Evolutionary conservation across 2,797 vertebrate species (phyloP).

Genomic region (Poeciliopsis gracilis): DNA sequence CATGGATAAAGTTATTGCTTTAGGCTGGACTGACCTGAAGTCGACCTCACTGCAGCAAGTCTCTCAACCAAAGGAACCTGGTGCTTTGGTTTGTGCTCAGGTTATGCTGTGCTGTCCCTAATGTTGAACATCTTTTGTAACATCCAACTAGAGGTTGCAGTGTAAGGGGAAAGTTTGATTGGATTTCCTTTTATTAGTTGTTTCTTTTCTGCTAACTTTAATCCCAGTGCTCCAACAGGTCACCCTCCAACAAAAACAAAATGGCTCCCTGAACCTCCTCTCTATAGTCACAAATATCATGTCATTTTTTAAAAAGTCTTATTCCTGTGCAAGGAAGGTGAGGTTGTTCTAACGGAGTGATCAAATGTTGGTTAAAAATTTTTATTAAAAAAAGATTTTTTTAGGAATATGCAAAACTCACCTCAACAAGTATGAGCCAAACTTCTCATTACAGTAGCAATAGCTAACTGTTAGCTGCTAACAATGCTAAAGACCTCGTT

Average conservation of each 20-base stretch:
- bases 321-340: neutral
- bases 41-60: neutral
- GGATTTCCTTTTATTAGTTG: neutral
- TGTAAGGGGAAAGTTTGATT: neutral
- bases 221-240: neutral
- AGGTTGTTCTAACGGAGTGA: neutral
- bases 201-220: neutral
- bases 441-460: too few species aligned
- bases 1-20: constrained; percentile 1
- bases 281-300: neutral
- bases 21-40: constrained; percentile 1
- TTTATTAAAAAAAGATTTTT: too few species aligned
- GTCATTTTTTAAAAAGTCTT: neutral
- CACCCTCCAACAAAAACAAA: neutral
- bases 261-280: neutral
- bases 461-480: too few species aligned
- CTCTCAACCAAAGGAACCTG: neutral
- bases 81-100: neutral
- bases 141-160: neutral
- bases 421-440: too few species aligned
- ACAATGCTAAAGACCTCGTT: too few species aligned
- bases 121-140: neutral
- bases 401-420: neutral
- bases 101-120: neutral
- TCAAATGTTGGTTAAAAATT: neutral